Evolutionary conservation across 2,888 invertebrate species (phyloP), one percentile per base, ranked within the genome.

Genomic region (Nomada goodeniana): DNA sequence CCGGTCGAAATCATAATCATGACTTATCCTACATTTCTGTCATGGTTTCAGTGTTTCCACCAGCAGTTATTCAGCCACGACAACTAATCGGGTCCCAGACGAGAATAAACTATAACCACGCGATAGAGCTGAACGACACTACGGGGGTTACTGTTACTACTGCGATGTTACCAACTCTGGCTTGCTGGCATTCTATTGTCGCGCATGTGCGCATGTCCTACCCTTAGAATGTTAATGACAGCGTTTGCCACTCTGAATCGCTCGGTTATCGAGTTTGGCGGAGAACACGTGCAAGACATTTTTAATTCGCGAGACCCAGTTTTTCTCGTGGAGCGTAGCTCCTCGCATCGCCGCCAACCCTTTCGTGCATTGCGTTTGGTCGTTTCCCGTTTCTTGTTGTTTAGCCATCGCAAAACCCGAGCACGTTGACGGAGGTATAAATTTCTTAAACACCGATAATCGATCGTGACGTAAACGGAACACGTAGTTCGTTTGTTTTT

Each of bases 121-220:
- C 44, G 74, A 71, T 69, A 64, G 61, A 67, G 80, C 81, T 50
- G 64, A 59, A 59, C 69, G 63, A 52, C 83, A 76, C 81, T 81
- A 73, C 71, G 81, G 83, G 73, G 64, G 89, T 91, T 90, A 87
- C 90, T 86, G 89, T 91, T 89, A 89, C 91, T 90, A 91, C 91
- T 91, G 88, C 80, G 86, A 89, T 87, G 86, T 80, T 86, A 80
- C 71, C 84, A 83, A 84, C 83, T 76, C 57, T 55, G 53, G 64
- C 60, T 67, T 79, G 69, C 55, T 55, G 18, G 68, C 29, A 44
- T 57, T 18, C 23, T 20, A 55, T 53, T 47, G 61, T 5, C 57
- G 87, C 87, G 87, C 87, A 86, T 87, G 87, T 82, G 85, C 87
- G 65, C 55, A 63, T 77, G 74, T 78, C 75, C 86, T 86, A 84